phyloP scores from a whole-genome alignment of 2,888 invertebrate species.

The Lepidocyrtinus sp. region DNA sequence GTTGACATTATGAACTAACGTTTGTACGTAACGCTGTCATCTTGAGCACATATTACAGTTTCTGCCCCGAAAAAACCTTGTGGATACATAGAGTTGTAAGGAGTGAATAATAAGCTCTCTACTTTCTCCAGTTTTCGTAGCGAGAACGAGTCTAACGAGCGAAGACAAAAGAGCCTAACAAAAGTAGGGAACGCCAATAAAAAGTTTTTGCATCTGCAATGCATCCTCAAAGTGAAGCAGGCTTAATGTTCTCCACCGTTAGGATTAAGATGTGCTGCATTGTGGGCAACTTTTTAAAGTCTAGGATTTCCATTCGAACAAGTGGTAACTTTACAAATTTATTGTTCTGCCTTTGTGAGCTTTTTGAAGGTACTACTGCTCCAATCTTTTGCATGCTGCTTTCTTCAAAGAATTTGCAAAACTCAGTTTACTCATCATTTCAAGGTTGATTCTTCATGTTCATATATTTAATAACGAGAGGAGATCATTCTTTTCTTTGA shows the following conservation, averaged over 20 bases:
- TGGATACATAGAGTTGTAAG: not conserved
- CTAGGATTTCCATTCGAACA: conserved; percentile 45
- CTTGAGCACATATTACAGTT: conserved; percentile 37
- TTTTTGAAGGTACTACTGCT: not conserved
- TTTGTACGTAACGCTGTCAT: conserved; percentile 49
- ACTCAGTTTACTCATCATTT: conserved; percentile 1
- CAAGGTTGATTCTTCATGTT: not conserved
- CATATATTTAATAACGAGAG: conserved; percentile 1
- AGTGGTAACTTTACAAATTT: conserved; percentile 42
- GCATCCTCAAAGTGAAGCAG: not conserved
- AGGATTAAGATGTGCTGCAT: not conserved
- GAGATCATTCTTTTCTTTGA: not conserved
- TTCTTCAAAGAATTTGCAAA: not conserved
- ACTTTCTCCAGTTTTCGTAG: too few species aligned
- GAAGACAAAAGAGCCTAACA: not conserved
- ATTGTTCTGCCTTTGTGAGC: conserved; percentile 23
- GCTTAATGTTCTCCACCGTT: not conserved
- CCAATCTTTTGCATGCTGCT: not conserved
- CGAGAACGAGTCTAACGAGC: too few species aligned
- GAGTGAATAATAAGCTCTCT: not conserved
- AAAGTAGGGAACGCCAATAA: not conserved
- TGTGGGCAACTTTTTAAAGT: conserved; percentile 2
- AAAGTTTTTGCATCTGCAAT: conserved; percentile 1
- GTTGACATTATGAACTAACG: conserved; percentile 58
- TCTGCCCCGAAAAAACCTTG: not conserved